Evolutionary conservation across 2,797 vertebrate genomes (phyloP).

Genomic region (Sarcoramphus papa): DNA sequence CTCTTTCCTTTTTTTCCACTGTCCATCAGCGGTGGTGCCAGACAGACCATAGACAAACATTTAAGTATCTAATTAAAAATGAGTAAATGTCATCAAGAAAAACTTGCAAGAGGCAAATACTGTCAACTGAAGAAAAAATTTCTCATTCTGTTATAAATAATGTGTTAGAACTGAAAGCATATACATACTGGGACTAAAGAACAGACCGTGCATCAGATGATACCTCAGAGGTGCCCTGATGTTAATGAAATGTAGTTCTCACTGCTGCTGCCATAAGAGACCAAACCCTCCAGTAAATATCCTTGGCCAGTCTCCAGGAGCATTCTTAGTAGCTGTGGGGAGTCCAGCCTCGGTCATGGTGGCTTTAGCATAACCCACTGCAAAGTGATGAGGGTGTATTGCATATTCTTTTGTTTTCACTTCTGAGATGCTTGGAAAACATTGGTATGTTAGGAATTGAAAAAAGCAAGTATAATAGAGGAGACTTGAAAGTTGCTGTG

Average conservation of each 20-base stretch:
- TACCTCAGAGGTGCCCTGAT: background rate
- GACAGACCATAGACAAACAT: background rate
- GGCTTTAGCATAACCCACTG: background rate
- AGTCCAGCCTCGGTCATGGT: background rate
- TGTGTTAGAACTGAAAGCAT: background rate
- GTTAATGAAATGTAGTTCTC: background rate
- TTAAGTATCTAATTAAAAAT: background rate
- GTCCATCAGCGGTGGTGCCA: background rate
- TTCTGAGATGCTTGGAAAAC: background rate
- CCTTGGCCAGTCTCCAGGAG: background rate
- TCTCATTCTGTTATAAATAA: background rate
- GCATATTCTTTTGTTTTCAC: background rate
- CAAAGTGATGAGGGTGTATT: background rate
- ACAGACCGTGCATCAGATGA: background rate
- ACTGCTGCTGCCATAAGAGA: background rate
- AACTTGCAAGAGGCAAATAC: background rate
- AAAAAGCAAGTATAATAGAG: rapidly evolving
- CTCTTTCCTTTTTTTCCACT: background rate
- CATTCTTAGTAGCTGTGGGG: background rate
- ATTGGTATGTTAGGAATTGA: background rate
- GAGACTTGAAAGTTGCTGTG: background rate
- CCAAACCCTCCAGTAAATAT: background rate
- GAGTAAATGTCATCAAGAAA: background rate
- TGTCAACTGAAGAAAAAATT: background rate
- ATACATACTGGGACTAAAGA: background rate